Evolutionary conservation across 2,113 vertebrate genomes (phyloP).

Genomic region (Rutilus rutilus): DNA sequence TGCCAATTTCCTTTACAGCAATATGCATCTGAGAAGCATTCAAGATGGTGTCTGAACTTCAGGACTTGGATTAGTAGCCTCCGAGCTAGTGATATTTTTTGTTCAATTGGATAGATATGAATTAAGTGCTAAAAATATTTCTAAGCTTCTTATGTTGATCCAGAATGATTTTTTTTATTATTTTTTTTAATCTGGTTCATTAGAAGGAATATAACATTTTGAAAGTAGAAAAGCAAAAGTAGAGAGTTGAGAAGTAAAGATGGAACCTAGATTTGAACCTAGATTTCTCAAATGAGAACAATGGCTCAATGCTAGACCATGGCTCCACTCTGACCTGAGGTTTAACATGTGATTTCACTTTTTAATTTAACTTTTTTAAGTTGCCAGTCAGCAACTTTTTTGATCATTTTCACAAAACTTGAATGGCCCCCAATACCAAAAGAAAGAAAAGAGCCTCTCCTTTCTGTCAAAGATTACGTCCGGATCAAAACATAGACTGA

Average conservation of each 20-base stretch:
- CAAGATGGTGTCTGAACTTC: conserved; percentile 58
- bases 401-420: too few species aligned
- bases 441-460: too few species aligned
- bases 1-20: conserved; percentile 42
- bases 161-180: neutral
- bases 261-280: neutral
- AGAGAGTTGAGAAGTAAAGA: neutral
- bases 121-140: conserved; percentile 30
- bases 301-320: neutral
- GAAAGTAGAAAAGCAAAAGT: neutral
- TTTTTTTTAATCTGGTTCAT: neutral
- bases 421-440: too few species aligned
- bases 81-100: conserved; percentile 15
- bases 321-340: neutral
- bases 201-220: neutral
- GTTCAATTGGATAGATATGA: conserved; percentile 22
- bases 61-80: conserved; percentile 43
- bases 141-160: conserved; percentile 33
- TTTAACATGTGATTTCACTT: neutral
- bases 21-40: conserved; percentile 52
- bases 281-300: neutral
- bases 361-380: neutral
- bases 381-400: too few species aligned
- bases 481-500: too few species aligned
- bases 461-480: too few species aligned